Base-by-base conservation (phyloP, 2,113 vertebrate genomes). In the Toxotes jaculatrix region DNA sequence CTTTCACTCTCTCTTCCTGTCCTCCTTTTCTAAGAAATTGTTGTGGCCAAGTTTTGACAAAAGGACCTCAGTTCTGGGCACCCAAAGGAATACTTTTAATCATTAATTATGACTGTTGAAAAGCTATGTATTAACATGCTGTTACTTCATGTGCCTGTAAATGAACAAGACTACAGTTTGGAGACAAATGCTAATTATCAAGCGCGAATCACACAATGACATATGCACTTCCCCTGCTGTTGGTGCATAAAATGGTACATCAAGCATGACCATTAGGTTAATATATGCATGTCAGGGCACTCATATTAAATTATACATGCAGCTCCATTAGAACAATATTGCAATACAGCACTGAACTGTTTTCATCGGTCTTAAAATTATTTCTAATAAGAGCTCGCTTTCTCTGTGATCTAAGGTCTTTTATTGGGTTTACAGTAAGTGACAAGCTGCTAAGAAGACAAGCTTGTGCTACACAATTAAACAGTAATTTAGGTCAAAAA, bases 401-500 rank as follows among this genome's bases (percentile, higher is more conserved):
- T 32, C 16, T 51, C 17, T 55, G 11, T 53, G 34, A 61, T 49
- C 42, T n/a, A 12, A 51, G 19, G 10, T 47, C 19, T 56, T 5
- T 27, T 53, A 5, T 9, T 57, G 56, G 6, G 19, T 61, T 73
- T 19, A 75, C 63, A 32, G 17, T 23, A 45, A 67, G 47, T 64
- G n/a, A 60, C 57, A 75, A 49, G 21, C 34, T 16, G 38, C 43
- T 83, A 57, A 38, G 27, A 23, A 66, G 43, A 79, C 9, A 40
- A 60, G 12, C 27, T 3, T 42, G 17, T 36, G 11, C 40, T 17
- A 3, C 59, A 59, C 55, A 63, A 65, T 82, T 76, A 79, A 86
- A 75, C 57, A 36, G 45, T 65, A 55, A 82, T 84, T 83, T 68
- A 56, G 65, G 59, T 83, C 57, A 61, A 86, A 76, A 16, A 64